Evolutionary conservation across 2,888 invertebrate genomes (phyloP).

Genomic region (Galerucella nymphaeae): DNA sequence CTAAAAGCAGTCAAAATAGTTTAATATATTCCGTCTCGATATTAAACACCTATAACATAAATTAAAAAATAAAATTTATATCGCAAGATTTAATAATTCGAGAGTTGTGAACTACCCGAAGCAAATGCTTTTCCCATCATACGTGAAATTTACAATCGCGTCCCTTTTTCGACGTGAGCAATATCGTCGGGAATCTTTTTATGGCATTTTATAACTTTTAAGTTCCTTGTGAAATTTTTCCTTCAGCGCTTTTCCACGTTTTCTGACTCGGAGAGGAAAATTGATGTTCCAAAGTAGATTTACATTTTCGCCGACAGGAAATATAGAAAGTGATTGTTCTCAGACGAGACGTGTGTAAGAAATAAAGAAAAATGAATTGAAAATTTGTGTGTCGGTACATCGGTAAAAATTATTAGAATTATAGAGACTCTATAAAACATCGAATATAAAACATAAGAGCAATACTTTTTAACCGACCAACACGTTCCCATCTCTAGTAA

Average conservation of each 20-base stretch:
- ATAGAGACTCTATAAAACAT: no score
- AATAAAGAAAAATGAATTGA: not conserved
- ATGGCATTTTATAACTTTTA: slow-evolving; percentile 42
- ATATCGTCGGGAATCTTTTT: slow-evolving; percentile 43
- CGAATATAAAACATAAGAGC: no score
- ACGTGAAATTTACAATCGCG: slow-evolving; percentile 45
- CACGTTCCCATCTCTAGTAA: no score
- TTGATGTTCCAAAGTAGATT: slow-evolving; percentile 39
- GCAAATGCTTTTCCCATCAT: slow-evolving; percentile 30
- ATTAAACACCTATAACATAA: not conserved
- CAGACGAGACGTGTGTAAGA: slow-evolving; percentile 23
- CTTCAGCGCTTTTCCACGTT: slow-evolving; percentile 29
- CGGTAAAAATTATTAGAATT: not conserved
- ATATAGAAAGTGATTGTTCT: slow-evolving; percentile 34
- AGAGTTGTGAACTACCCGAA: slow-evolving; percentile 8
- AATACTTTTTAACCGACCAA: no score
- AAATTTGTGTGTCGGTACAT: not conserved
- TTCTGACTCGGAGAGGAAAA: slow-evolving; percentile 33
- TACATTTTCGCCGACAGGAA: slow-evolving; percentile 38
- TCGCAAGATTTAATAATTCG: not conserved
- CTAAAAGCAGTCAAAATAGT: not conserved
- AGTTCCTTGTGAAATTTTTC: slow-evolving; percentile 42
- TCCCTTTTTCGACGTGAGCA: slow-evolving; percentile 33
- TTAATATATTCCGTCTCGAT: no score
- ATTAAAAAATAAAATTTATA: not conserved